Conservation (phyloP, 1,140 invertebrate genomes). For the Bombus consobrinus region DNA sequence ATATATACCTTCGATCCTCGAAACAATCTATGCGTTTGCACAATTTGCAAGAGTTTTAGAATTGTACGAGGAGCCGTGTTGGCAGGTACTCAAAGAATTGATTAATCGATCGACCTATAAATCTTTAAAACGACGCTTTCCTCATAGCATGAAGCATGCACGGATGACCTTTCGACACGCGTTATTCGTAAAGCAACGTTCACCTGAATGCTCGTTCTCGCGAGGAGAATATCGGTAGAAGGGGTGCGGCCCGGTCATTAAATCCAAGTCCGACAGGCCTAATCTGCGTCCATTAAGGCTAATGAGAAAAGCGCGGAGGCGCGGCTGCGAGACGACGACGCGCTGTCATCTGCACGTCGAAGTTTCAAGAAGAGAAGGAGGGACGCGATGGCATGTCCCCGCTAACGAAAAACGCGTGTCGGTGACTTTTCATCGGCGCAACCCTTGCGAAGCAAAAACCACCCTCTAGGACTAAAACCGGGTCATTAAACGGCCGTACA, state of each 20-base stretch:
- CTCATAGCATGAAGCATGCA: background rate
- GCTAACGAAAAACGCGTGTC: constrained; percentile 62
- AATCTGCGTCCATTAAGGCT: constrained; percentile 70
- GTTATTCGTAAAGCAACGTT: constrained; percentile 22
- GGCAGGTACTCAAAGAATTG: too few relatives aligned
- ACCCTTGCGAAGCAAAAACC: constrained; percentile 61
- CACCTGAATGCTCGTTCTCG: background rate
- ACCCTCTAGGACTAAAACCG: constrained; percentile 48
- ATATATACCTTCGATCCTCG: background rate
- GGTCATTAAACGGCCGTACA: constrained; percentile 74
- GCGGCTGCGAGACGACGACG: constrained; percentile 48
- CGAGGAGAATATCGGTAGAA: constrained; percentile 4
- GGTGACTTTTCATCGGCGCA: constrained; percentile 58
- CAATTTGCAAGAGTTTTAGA: background rate
- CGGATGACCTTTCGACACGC: constrained; percentile 34
- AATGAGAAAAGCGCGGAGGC: constrained; percentile 60
- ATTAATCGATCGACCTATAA: background rate
- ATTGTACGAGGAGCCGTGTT: background rate
- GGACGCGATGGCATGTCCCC: constrained; percentile 3
- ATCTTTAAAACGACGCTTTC: constrained; percentile 13
- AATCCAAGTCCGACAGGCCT: constrained; percentile 62
- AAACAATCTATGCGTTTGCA: background rate
- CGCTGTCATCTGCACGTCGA: constrained; percentile 65
- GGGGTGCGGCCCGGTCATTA: constrained; percentile 65
- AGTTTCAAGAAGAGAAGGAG: constrained; percentile 8